Evolutionary conservation across 2,888 invertebrate species (phyloP), one percentile per base, ranked within the genome.

Genomic region (Vanessa cardui): DNA sequence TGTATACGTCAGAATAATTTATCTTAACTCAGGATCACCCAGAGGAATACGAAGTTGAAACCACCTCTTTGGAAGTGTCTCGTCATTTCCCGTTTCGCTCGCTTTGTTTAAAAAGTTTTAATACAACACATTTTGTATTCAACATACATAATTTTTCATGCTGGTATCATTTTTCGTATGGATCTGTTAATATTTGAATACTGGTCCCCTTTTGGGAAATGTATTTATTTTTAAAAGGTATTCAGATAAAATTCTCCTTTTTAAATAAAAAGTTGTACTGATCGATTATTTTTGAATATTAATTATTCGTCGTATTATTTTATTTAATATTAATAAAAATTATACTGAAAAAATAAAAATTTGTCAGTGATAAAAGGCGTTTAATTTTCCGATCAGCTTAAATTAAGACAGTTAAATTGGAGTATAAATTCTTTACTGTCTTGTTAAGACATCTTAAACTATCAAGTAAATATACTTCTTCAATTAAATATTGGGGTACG

Each of bases 1-100:
- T 54, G 80, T 79, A 76, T 70, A 72, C 74, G 82, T 76, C 77
- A 77, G 79, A 77, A 78, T 76, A 75, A 77, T 76, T 74, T 74
- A 76, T 74, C 73, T 72, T 74, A 61, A 69, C 73, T 69, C 63
- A 68, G 70, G 73, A 66, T 62, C 59, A 61, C 72, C 68, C 68
- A 50, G 59, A 72, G 72, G 74, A 68, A 69, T 70, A 68, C 65
- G 58, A 72, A 67, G 70, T 62, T 70, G 50, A 60, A 64, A 69
- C 52, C 64, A 67, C 64, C 67, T 65, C 67, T 69, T 69, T 62
- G 61, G 58, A 70, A 60, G 62, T 70, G 65, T 71, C 71, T 69
- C 65, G 69, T 67, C 66, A 58, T 72, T 72, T 69, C 58, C 59
- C 46, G 47, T 69, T 62, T 58, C 58, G 62, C 52, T 60, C 56